Percentiles rank a stretch among this genome's conserved stretches.
Conservation (phyloP, 2,888 invertebrate species). For the Torymus tubicola region DNA sequence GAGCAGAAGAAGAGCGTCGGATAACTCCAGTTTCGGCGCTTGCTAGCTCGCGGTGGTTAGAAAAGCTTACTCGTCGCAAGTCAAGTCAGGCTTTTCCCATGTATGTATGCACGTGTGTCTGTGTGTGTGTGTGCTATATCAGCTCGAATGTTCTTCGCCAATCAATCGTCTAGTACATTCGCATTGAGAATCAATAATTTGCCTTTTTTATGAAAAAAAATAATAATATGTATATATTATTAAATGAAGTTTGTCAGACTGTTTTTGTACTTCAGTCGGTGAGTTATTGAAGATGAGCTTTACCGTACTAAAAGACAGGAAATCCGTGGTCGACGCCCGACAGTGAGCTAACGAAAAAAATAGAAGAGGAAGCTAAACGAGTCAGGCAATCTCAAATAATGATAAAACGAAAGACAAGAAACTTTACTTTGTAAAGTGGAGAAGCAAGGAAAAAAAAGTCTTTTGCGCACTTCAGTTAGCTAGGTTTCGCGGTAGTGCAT, state of each 20-base stretch:
- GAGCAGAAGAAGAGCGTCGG: conserved; percentile 19
- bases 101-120: neutral
- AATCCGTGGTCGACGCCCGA: too few species aligned
- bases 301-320: too few species aligned
- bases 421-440: conserved; percentile 18
- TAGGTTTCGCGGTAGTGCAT: too few species aligned
- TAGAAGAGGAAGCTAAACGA: neutral
- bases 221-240: too few species aligned
- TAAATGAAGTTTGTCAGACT: too few species aligned
- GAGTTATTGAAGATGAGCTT: too few species aligned
- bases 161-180: too few species aligned
- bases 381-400: conserved; percentile 33
- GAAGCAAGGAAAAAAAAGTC: neutral
- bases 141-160: too few species aligned
- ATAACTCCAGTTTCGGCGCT: neutral
- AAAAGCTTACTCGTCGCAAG: conserved; percentile 30
- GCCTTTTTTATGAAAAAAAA: too few species aligned
- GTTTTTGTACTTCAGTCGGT: too few species aligned
- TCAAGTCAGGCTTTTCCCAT: neutral
- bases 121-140: too few species aligned
- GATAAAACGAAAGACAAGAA: conserved; percentile 46
- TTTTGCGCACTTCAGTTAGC: conserved; percentile 3
- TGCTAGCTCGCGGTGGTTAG: conserved; percentile 26
- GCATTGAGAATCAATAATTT: too few species aligned
- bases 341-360: neutral